Conservation (phyloP, 2,113 vertebrate genomes). For the Emydocephalus ijimae region DNA sequence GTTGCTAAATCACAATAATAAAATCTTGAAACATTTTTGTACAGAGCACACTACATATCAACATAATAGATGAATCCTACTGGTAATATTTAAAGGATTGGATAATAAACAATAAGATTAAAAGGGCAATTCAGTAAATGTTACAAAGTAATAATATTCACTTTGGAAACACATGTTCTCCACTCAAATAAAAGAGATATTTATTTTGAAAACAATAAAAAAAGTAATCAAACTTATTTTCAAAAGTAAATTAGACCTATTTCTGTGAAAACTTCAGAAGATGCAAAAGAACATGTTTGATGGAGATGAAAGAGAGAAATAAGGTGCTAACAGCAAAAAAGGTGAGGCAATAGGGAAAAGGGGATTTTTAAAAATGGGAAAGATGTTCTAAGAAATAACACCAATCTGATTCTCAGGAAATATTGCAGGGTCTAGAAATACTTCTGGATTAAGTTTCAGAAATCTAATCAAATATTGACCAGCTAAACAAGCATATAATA, state of each 20-base stretch:
- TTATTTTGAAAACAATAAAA: not conserved
- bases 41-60: not conserved
- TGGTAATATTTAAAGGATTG: not conserved
- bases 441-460: not conserved
- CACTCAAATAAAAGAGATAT: not conserved
- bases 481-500: not conserved
- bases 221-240: not conserved
- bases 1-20: not conserved
- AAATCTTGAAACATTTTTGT: not conserved
- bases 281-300: not conserved
- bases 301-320: not conserved
- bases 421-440: not conserved
- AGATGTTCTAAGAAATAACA: not conserved
- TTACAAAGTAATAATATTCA: not conserved
- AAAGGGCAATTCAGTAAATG: not conserved
- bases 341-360: not conserved
- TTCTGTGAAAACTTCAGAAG: conserved; percentile 24
- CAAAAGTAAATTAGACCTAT: not conserved
- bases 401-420: not conserved
- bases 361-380: not conserved
- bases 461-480: not conserved
- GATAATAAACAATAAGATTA: not conserved
- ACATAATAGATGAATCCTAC: not conserved
- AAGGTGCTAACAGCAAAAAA: not conserved
- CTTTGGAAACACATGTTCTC: not conserved